Evolutionary conservation across 2,797 vertebrate species (phyloP), one percentile per base, ranked within the genome.

Genomic region (Thunnus albacares): DNA sequence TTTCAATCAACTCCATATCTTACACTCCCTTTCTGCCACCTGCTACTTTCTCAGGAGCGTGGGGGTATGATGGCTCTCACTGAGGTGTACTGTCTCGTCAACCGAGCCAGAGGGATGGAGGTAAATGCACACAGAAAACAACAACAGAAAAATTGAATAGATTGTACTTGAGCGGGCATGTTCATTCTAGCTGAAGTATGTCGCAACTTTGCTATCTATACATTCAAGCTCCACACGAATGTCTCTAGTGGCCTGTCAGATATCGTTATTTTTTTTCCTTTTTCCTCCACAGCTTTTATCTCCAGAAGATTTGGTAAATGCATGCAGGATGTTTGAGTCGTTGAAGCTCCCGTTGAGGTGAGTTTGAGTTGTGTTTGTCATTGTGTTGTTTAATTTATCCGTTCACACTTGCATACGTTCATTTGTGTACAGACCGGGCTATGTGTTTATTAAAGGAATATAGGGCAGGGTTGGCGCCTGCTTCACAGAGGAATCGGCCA

Each of bases 51-150:
- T 72, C 85, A 99, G 98, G 98, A 99, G 86, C 96, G 97, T 65
- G 98, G 98, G 1, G 98, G 98, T 33, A 99, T 99, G 95, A 98
- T 99, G 98, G 97, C 97, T 0, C 96, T 99, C 24, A 99, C 98
- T 0, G 98, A 99, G 84, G 98, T 99, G 22, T 99, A 99, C 92
- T 99, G 98, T 81, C 94, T 99, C 60, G 98, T 99, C 57, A 99
- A 99, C 85, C 95, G 98, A 0, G 98, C 98, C 7, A 94, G 98
- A 87, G 98, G 98, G 64, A 96, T 99, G 94, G 98, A 99, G 96
- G 98, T 99, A 94, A 76, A 43, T 26, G 9, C 24, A 49, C n/a
- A 33, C 9, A 13, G 14, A 24, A 24, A 61, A 45, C 3, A 38
- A 38, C 38, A 38, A 9, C 5, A 45, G 0, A 66, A 47, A 8